Evolutionary conservation across 1,140 invertebrate species (phyloP), one percentile per base, ranked within the genome.

Genomic region (Dendroctonus valens): DNA sequence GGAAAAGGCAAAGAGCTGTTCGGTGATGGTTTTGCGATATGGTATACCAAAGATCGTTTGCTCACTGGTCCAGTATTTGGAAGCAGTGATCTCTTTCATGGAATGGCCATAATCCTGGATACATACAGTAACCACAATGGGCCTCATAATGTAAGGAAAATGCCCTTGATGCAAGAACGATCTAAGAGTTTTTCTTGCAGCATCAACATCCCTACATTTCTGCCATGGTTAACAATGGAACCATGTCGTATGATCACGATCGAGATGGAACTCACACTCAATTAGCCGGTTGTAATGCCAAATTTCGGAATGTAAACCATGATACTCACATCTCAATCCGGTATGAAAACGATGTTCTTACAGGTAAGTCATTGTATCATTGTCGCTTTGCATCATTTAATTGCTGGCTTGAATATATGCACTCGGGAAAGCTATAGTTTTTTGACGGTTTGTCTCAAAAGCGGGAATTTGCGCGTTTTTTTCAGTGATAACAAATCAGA

Each of bases 71-170:
- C 89, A 8, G 96, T 99, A 0, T 99, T 99, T 84, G 98, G 98
- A 11, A 96, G 89, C 75, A 90, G 89, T 76, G 95, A 99, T 79
- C 90, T 86, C 72, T 99, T 98, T 79, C 84, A 88, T 57, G 98
- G 98, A 0, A 81, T 99, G 11, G 96, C 89, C 7, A 85, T 99
- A 40, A 94, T 99, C 78, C 78, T 99, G 58, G 98, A 99, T 78
- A 99, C 98, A 0, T 99, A 99, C 78, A 98, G 93, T 77, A 99
- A 99, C 80, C 96, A 99, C 74, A 99, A 99, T 85, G 97, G 96
- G n/a, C 91, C 92, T 52, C 94, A 98, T 76, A 95, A 94, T 84
- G 94, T 97, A 87, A 83, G 86, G 38, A 9, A 50, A 50, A 38
- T 60, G 9, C 38, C 46, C 26, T 46, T 14, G 8, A 41, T 61